These are phyloP conservation scores for Acanthurus lineatus DNA, from an alignment of 2,797 vertebrate species.

Conservation along the genomic window DNA sequence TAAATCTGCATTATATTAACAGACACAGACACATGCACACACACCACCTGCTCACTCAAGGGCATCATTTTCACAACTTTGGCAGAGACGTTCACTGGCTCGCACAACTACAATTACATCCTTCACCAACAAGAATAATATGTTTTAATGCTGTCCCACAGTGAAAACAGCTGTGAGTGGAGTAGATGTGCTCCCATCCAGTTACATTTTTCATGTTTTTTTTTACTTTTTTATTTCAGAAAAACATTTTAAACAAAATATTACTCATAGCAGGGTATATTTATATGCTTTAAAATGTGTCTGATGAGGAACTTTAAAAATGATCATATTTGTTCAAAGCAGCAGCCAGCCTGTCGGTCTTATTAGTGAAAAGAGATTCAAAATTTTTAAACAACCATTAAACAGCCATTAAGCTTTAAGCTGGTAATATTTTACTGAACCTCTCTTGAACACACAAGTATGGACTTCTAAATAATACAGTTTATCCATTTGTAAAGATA, in stretches of 20 bases:
- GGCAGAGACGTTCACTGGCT: not conserved
- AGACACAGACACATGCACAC: conserved; percentile 4
- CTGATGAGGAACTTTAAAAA: no score
- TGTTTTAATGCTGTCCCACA: not conserved
- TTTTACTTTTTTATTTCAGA: no score
- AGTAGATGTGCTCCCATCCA: no score
- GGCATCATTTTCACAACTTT: not conserved
- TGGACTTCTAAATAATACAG: not conserved
- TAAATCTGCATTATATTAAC: not conserved
- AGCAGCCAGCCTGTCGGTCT: not conserved
- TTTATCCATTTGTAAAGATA: not conserved
- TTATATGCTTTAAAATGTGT: no score
- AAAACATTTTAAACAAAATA: no score
- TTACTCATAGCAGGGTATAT: no score
- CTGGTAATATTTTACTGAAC: not conserved
- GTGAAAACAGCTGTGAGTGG: no score
- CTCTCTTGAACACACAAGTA: not conserved
- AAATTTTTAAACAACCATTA: not conserved
- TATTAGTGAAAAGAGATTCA: not conserved
- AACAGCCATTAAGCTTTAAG: not conserved
- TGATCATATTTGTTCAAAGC: not conserved
- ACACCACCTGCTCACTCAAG: not conserved
- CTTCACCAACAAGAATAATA: not conserved
- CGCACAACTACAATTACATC: not conserved
- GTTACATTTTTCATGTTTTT: no score